These are phyloP conservation scores for Amblyopsis hoosieri DNA, from an alignment of 2,797 vertebrate species.

Conservation along the genomic window DNA sequence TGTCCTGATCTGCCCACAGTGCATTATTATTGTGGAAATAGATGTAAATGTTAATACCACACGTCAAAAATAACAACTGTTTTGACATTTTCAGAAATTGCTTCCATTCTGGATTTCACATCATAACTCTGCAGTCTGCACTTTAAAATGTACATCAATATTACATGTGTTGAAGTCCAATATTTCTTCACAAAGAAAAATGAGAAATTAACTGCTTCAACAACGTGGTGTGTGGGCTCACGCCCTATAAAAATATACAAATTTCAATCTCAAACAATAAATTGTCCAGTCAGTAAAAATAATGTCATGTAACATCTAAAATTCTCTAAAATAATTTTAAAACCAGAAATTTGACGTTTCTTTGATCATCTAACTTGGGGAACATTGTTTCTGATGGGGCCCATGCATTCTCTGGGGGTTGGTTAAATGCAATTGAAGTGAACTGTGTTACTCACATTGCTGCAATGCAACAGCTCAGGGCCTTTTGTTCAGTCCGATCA, in stretches of 20 bases:
- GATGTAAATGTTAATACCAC: slow-evolving; percentile 45
- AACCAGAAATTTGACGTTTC: not conserved
- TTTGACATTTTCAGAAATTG: slow-evolving; percentile 59
- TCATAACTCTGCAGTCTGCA: slow-evolving; percentile 34
- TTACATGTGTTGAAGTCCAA: slow-evolving; percentile 44
- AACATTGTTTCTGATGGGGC: not conserved
- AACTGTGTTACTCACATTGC: slow-evolving; percentile 62
- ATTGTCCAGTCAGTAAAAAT: too few relatives aligned
- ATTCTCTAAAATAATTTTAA: too few relatives aligned
- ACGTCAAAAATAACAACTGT: slow-evolving; percentile 31
- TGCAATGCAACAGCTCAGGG: slow-evolving; percentile 64
- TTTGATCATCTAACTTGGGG: slow-evolving; percentile 2
- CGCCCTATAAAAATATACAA: too few relatives aligned
- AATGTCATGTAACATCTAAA: too few relatives aligned
- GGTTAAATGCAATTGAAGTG: slow-evolving; percentile 45
- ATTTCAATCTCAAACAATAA: too few relatives aligned
- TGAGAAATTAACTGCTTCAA: slow-evolving; percentile 51
- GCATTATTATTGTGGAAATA: slow-evolving; percentile 35
- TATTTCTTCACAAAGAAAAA: slow-evolving; percentile 42
- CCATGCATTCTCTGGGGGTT: not conserved
- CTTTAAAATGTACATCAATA: slow-evolving; percentile 34
- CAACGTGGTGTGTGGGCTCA: too few relatives aligned
- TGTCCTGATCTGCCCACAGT: slow-evolving; percentile 27
- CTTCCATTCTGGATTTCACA: slow-evolving; percentile 47
- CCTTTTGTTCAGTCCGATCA: slow-evolving; percentile 63